Percentiles rank a stretch among this genome's conserved stretches.
These are phyloP conservation scores for Dipodomys spectabilis DNA, from an alignment of 2,113 vertebrate species.

Conservation along the genomic window DNA sequence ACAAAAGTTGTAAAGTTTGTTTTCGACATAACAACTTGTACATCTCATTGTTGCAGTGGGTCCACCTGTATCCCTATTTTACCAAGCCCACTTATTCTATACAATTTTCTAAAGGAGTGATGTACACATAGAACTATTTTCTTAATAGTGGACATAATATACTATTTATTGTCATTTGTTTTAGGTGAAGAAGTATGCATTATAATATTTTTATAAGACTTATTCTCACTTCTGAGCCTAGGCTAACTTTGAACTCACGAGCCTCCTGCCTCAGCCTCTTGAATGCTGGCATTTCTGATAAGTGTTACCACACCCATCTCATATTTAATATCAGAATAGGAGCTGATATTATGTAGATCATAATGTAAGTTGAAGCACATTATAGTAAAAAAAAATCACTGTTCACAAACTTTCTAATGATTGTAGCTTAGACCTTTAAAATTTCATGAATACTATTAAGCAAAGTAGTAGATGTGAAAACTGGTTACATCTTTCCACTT, in stretches of 20 bases:
- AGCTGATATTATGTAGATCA: neutral
- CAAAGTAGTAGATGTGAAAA: neutral
- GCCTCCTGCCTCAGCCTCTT: too few species aligned
- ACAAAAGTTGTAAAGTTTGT: too few species aligned
- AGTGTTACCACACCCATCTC: too few species aligned
- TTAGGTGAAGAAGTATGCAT: neutral
- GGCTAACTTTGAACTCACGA: too few species aligned
- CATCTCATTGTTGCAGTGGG: too few species aligned
- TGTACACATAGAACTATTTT: neutral
- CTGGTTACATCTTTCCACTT: neutral
- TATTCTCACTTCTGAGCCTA: too few species aligned
- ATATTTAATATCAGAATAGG: neutral
- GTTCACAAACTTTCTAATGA: neutral
- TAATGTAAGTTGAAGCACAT: too few species aligned
- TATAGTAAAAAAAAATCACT: neutral
- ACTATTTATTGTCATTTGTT: neutral
- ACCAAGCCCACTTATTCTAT: neutral
- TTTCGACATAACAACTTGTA: too few species aligned
- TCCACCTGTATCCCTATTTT: too few species aligned
- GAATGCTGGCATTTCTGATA: too few species aligned
- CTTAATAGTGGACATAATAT: neutral
- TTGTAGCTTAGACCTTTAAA: neutral
- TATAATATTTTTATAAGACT: too few species aligned
- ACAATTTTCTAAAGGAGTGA: neutral
- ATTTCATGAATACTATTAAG: conserved; percentile 19